These are phyloP conservation scores for Drosophila mercatorum DNA, from an alignment of 2,888 invertebrate genomes.

Conservation along the genomic window DNA sequence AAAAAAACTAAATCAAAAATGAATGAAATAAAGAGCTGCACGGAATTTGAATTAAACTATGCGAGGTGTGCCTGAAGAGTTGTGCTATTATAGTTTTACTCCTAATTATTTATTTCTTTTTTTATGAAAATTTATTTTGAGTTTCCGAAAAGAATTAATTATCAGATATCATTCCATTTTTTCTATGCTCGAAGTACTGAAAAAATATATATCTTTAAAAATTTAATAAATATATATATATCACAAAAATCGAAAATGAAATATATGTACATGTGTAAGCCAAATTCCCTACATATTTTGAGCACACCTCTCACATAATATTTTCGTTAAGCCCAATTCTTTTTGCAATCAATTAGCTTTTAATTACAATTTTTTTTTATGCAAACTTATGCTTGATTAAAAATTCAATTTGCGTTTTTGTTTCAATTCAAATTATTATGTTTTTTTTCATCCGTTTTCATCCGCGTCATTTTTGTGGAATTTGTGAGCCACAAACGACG, in stretches of 20 bases:
- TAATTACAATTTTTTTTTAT: conserved; percentile 41
- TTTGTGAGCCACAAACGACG: conserved; percentile 33
- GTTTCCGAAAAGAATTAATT: no score
- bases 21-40: conserved; percentile 40
- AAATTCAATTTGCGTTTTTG: conserved; percentile 6
- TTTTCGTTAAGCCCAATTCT: background rate
- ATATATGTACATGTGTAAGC: no score
- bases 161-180: no score
- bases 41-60: conserved; percentile 54
- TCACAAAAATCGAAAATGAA: no score
- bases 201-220: no score
- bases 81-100: background rate
- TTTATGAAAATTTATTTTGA: background rate
- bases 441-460: background rate
- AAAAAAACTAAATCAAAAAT: conserved; percentile 6
- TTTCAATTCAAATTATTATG: background rate
- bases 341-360: conserved; percentile 49
- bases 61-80: background rate
- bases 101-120: background rate
- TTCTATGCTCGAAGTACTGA: no score
- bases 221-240: no score
- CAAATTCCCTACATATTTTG: background rate
- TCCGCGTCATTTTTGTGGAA: conserved; percentile 13
- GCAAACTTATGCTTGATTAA: conserved; percentile 1
- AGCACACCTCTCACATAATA: background rate